Conservation (phyloP, 2,113 vertebrate species). For the Vulpes lagopus region DNA sequence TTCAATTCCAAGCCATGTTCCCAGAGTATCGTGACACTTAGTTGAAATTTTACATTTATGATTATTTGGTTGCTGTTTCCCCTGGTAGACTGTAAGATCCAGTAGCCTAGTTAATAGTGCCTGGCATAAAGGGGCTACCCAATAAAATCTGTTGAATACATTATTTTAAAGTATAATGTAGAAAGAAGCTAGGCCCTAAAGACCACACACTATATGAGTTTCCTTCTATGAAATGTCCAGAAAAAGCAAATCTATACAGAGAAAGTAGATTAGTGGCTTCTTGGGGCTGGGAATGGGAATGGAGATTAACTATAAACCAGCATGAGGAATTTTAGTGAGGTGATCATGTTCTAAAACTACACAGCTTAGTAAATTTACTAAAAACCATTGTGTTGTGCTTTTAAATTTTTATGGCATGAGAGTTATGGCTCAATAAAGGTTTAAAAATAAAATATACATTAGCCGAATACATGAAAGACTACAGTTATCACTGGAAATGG, state of each 20-base stretch:
- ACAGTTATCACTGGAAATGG: not conserved
- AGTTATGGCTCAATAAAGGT: not conserved
- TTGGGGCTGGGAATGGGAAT: too few species aligned
- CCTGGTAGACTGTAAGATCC: not conserved
- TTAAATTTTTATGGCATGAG: slow-evolving; percentile 1
- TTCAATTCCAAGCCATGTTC: not conserved
- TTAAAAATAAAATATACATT: not conserved
- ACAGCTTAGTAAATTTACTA: not conserved
- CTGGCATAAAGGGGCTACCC: not conserved
- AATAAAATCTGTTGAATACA: not conserved
- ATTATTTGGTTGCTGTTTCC: not conserved
- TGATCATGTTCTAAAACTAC: not conserved
- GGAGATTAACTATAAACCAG: not conserved
- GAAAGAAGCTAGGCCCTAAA: not conserved
- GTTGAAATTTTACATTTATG: slow-evolving; percentile 3
- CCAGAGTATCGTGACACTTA: not conserved
- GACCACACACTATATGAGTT: not conserved
- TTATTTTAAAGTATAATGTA: not conserved
- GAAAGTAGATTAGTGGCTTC: not conserved
- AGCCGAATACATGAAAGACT: not conserved
- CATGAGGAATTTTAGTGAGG: not conserved
- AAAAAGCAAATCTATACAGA: not conserved
- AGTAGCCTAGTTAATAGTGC: not conserved
- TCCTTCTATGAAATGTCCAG: not conserved
- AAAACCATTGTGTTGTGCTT: not conserved